Evolutionary conservation across 2,113 vertebrate species (phyloP).

Genomic region (Hirundichthys speculiger): DNA sequence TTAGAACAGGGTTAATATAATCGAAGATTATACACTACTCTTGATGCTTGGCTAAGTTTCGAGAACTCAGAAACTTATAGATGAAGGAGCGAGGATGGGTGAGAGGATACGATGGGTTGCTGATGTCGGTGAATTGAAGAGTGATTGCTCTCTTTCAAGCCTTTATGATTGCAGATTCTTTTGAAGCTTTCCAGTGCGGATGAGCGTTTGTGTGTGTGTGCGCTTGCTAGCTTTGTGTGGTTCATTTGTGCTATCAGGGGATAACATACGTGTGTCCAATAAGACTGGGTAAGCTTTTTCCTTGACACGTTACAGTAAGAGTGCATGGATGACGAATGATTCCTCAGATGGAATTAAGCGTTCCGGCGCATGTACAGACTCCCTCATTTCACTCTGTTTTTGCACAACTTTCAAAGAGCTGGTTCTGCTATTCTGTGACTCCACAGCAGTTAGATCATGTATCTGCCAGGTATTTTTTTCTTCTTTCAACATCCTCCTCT

Average conservation of each 20-base stretch:
- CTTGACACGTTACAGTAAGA: conserved; percentile 28
- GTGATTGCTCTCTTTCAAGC: conserved; percentile 60
- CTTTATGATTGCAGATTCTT: conserved; percentile 47
- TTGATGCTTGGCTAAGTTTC: conserved; percentile 29
- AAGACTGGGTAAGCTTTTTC: conserved; percentile 53
- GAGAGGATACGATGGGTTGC: conserved; percentile 28
- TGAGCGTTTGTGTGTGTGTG: conserved; percentile 20
- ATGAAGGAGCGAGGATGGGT: neutral
- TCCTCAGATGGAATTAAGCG: conserved; percentile 31
- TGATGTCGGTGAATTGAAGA: conserved; percentile 50
- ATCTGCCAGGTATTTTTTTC: conserved; percentile 37
- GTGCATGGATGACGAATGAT: conserved; percentile 42
- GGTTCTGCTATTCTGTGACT: conserved; percentile 52
- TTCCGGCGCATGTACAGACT: conserved; percentile 8
- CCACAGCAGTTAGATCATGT: conserved; percentile 51
- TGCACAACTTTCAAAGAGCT: conserved; percentile 51
- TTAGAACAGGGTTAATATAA: conserved; percentile 63
- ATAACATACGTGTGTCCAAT: conserved; percentile 50
- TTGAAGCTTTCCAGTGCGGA: conserved; percentile 26
- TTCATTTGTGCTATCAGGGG: conserved; percentile 28
- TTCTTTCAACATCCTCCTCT: conserved; percentile 50
- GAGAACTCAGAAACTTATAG: conserved; percentile 33
- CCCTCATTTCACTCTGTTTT: conserved; percentile 14
- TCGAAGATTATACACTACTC: conserved; percentile 50
- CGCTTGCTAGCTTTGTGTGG: conserved; percentile 22